Base-by-base conservation (phyloP, 2,113 vertebrate species). In the Siniperca chuatsi region DNA sequence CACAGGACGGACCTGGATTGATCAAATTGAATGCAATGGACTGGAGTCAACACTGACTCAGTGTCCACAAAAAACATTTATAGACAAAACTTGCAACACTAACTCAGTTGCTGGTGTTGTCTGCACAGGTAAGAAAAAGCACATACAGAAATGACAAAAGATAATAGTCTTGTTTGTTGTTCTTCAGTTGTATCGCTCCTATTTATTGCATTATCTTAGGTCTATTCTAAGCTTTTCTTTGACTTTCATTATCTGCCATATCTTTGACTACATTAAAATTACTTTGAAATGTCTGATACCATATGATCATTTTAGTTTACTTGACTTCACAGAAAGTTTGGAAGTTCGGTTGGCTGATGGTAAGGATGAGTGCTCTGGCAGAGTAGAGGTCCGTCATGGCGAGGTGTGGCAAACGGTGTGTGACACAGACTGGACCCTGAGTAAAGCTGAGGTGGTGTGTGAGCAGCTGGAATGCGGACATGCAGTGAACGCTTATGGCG, bases 341-440 rank as follows among this genome's bases (percentile, higher is more conserved):
- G 90, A 67, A 1, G 86, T 78, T 20, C 93, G 92, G 2, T 50
- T 95, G 89, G 44, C 6, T 4, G 29, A 65, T 12, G 40, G 67
- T 18, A 70, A 25, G 3, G 80, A 91, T 29, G 80, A 87, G 16
- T 95, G 95, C 78, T 84, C 86, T 58, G 95, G 95, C 10, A 92
- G 94, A 86, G 86, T 96, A 12, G 95, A 95, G 84, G 86, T 95
- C 5, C 85, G 40, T n/a, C 25, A 90, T 4, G 87, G 64, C 0
- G 58, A 82, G 0, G 25, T 21, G 4, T 96, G 95, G 95, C 81
- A 91, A 23, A 89, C 93, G 2, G 90, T 96, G 23, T 96, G 95
- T 80, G 90, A 93, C 46, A 8, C 81, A 18, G 11, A 71, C 73
- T 95, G 94, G 95, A 92, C 81, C 25, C 8, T 81, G 60, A 82